These are phyloP conservation scores for Anser cygnoides DNA, from an alignment of 2,113 vertebrate species.

Conservation along the genomic window DNA sequence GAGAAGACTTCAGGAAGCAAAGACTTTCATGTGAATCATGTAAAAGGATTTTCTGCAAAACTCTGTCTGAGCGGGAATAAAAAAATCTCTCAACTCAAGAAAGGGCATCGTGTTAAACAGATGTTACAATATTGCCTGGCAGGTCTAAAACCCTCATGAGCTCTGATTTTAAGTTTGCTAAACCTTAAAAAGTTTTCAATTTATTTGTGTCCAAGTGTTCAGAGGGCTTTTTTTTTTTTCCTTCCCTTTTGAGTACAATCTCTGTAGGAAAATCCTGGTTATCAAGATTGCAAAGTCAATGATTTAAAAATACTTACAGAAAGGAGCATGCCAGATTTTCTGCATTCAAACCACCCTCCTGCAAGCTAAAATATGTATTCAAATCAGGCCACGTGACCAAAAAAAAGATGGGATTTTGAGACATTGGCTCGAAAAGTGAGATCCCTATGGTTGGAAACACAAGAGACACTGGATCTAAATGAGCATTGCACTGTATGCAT, in stretches of 20 bases:
- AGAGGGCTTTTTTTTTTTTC: background rate
- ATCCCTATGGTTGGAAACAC: background rate
- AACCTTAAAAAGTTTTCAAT: conserved; percentile 34
- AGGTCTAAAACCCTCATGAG: conserved; percentile 2
- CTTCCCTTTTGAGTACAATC: background rate
- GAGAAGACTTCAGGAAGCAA: conserved; percentile 34
- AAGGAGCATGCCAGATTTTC: background rate
- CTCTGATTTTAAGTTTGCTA: conserved; percentile 21
- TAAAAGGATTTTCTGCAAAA: conserved; percentile 47
- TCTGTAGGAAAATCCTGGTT: background rate
- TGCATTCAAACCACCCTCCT: background rate
- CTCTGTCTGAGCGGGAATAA: background rate
- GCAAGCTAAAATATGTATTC: background rate
- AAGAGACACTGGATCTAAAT: background rate
- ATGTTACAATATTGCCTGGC: background rate
- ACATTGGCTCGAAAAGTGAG: background rate
- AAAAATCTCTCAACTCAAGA: background rate
- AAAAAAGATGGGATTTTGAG: background rate
- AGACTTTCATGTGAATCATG: background rate
- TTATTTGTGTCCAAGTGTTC: background rate
- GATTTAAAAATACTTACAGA: background rate
- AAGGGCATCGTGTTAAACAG: conserved; percentile 12
- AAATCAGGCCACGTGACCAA: background rate
- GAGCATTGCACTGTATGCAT: background rate
- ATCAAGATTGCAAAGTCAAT: background rate